Evolutionary conservation across 2,797 vertebrate genomes (phyloP), one percentile per base, ranked within the genome.

Genomic region (Channallabes apus): DNA sequence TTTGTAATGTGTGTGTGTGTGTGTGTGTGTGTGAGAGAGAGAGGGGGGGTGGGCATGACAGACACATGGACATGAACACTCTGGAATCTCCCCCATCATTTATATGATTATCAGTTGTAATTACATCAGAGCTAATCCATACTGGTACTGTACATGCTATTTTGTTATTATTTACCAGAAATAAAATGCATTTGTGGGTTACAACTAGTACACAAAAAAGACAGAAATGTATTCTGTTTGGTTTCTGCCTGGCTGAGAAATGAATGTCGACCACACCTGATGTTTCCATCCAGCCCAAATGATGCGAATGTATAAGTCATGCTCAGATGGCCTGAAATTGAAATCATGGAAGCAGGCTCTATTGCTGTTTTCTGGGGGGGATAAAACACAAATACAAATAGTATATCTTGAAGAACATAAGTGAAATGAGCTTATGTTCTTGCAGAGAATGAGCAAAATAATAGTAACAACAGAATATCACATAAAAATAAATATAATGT

Each of bases 221-320:
- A 62, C 59, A 72, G 75, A 80, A 88, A 83, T 78, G 72, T 82
- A 77, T 79, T 35, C 41, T 85, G 56, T 83, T 90, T 68, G 35
- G 85, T 84, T 90, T 85, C 59, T 84, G 54, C 81, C 85, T 82
- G 51, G 51, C 82, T 79, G 73, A 80, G 77, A 87, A 87, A 84
- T 85, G 75, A 82, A 90, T 88, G 82, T 76, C 24, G 59, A 75
- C 84, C 86, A 88, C 61, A 86, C 69, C 82, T 62, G 72, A 54
- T 85, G 82, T 84, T 88, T 90, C 29, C 58, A 86, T 86, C 80
- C 82, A 85, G 84, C 80, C 89, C 86, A 89, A 91, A 90, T 38
- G 62, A 87, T 81, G 72, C 51, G 67, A 90, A 88, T 87, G 85
- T 82, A 87, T 87, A 79, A 84, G 90, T 89, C 86, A 89, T 85